phyloP scores from a whole-genome alignment of 1,140 invertebrate species.

The Zaprionus lachaisei region DNA sequence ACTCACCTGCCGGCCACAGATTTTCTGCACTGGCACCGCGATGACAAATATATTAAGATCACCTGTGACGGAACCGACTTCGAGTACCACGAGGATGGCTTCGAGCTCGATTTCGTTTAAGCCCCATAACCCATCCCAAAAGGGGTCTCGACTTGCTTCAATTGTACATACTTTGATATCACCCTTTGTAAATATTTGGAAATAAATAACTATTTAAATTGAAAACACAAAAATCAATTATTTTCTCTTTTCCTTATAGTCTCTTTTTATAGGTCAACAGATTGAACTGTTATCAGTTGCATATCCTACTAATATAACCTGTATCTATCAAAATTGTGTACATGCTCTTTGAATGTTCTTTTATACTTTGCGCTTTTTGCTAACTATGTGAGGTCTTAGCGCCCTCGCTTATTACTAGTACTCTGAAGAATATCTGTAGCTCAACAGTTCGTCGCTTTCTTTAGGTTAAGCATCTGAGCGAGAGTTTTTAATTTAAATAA shows the following conservation, averaged over 20 bases:
- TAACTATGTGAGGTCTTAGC: too few relatives aligned
- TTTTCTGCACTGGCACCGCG: conserved; percentile 42
- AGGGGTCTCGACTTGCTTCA: not conserved
- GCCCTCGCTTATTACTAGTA: too few relatives aligned
- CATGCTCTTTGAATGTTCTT: too few relatives aligned
- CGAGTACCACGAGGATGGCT: conserved; percentile 70
- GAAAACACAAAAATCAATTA: conserved; percentile 2
- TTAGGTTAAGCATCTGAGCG: too few relatives aligned
- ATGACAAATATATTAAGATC: conserved; percentile 58
- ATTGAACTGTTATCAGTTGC: too few relatives aligned
- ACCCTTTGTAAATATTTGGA: conserved; percentile 15
- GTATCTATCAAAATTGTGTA: accelerated
- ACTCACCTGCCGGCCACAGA: conserved; percentile 48
- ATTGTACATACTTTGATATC: conserved; percentile 7
- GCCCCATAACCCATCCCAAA: not conserved
- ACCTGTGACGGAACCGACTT: conserved; percentile 65
- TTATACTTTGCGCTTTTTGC: too few relatives aligned
- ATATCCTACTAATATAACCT: too few relatives aligned
- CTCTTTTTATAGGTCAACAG: too few relatives aligned
- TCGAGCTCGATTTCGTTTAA: conserved; percentile 53
- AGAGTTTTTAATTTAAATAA: too few relatives aligned
- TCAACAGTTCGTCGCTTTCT: too few relatives aligned
- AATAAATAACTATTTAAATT: conserved; percentile 15
- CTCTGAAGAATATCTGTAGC: too few relatives aligned
- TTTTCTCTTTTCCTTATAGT: conserved; percentile 6